A percentile compares a stretch with the other conserved stretches of the same genome.
Evolutionary conservation across 92 coral and sea anemone genomes (phyloP).

Genomic region (Epizoanthus fatuus): DNA sequence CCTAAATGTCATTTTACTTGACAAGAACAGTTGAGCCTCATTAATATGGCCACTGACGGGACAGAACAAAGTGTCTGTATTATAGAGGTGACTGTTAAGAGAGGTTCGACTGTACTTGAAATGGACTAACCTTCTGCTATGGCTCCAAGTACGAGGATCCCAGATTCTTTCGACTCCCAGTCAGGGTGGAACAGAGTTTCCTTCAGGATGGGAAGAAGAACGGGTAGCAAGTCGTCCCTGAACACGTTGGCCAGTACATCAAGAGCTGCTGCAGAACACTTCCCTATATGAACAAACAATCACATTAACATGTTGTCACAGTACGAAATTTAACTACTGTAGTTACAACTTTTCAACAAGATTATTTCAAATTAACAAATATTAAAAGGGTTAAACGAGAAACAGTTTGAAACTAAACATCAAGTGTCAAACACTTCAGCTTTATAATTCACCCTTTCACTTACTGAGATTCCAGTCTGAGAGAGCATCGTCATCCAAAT

Average conservation of each 20-base stretch:
- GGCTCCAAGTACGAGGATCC: constrained; percentile 97
- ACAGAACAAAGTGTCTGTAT: not conserved
- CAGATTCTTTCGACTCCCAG: constrained; percentile 99
- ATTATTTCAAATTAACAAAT: too few relatives aligned
- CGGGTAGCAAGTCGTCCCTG: constrained; percentile 97
- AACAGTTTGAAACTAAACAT: not conserved
- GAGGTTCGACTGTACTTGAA: not conserved
- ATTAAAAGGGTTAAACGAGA: not conserved
- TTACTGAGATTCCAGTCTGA: constrained; percentile 98
- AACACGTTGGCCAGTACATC: constrained; percentile 98
- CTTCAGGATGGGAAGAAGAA: constrained; percentile 92
- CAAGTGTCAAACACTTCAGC: not conserved
- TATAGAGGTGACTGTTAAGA: not conserved
- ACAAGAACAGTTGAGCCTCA: not conserved
- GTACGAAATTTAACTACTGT: not conserved
- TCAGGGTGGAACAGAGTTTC: constrained; percentile 99
- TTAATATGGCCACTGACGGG: not conserved
- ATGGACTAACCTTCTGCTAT: constrained; percentile 86
- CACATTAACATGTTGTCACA: too few relatives aligned
- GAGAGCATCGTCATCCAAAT: constrained; percentile 96
- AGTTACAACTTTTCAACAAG: too few relatives aligned
- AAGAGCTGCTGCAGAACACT: constrained; percentile 98
- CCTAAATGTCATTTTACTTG: not conserved
- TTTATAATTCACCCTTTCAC: constrained; percentile 25
- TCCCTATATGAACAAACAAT: constrained; percentile 70